Evolutionary conservation across 1,140 invertebrate species (phyloP), one percentile per base, ranked within the genome.

Genomic region (Geopemphigus sp.): DNA sequence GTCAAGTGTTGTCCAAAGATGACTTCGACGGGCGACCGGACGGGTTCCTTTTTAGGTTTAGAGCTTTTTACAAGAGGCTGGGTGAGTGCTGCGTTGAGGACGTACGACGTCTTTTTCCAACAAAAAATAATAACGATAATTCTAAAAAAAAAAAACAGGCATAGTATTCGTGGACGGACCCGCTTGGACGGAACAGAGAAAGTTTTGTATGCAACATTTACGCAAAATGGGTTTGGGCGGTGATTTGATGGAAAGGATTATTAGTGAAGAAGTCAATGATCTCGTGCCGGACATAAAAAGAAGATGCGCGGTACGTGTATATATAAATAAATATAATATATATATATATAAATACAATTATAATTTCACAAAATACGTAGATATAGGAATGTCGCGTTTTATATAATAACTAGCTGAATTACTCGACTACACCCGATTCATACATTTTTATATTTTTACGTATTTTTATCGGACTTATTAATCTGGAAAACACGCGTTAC

Each of bases 11-110:
- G 1, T 85, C 85, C 2, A 87, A 85, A 54, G 89, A 91, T 11
- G 89, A 91, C 61, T 91, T 93, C 80, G 88, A 90, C 61, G 91
- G 89, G 5, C 87, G 92, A 80, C 92, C 92, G 0, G 88, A 90
- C 84, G 90, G 91, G 70, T 91, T 91, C 82, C 89, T 91, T 83
- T 91, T 90, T 81, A 85, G 87, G 50, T 84, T 91, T 26, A 85
- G 91, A 81, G 86, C 89, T 0, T 89, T 90, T 82, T 90, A 90
- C 29, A 88, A 90, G 83, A 87, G 89, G 84, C 85, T 88, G 82
- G 91, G 91, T 92, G 85, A 84, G 84, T 84, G n/a, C n/a, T n/a
- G n/a, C n/a, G n/a, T n/a, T n/a, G n/a, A n/a, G n/a, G n/a, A n/a
- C n/a, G n/a, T n/a, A n/a, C n/a, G n/a, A n/a, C n/a, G n/a, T n/a